Conservation (phyloP, 2,113 vertebrate species). For the Ptyas mucosa region DNA sequence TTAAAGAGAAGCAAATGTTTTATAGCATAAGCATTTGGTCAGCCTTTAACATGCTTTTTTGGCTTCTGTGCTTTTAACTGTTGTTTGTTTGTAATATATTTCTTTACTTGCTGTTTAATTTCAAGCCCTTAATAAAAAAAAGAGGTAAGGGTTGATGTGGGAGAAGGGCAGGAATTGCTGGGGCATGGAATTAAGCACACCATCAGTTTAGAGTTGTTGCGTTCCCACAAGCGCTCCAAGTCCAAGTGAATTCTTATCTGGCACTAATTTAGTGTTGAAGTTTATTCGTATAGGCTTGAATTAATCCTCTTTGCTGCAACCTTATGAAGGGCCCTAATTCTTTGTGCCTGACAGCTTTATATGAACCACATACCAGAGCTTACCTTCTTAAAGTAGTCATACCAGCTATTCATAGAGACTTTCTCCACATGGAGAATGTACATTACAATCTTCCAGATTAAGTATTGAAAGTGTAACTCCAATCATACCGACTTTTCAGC, state of each 20-base stretch:
- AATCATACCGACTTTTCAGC: background rate
- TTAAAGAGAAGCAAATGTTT: background rate
- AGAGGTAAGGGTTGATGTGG: background rate
- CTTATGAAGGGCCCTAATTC: too few relatives aligned
- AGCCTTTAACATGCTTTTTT: background rate
- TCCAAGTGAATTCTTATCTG: too few relatives aligned
- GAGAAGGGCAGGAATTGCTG: too few relatives aligned
- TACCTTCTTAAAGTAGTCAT: background rate
- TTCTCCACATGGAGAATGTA: background rate
- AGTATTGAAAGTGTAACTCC: background rate
- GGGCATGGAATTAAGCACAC: too few relatives aligned
- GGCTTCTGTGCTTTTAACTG: background rate
- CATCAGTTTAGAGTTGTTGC: too few relatives aligned
- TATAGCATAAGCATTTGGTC: background rate
- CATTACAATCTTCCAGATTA: background rate
- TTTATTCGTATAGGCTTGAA: too few relatives aligned
- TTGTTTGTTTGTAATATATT: background rate
- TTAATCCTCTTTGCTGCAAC: too few relatives aligned
- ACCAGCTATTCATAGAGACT: too few relatives aligned
- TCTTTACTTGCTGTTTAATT: background rate
- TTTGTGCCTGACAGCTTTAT: background rate
- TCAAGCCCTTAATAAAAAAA: background rate
- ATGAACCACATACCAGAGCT: background rate
- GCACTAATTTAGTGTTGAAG: too few relatives aligned
- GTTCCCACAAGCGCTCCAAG: too few relatives aligned